Evolutionary conservation across 2,113 vertebrate genomes (phyloP), one percentile per base, ranked within the genome.

Genomic region (Indicator maculatus): DNA sequence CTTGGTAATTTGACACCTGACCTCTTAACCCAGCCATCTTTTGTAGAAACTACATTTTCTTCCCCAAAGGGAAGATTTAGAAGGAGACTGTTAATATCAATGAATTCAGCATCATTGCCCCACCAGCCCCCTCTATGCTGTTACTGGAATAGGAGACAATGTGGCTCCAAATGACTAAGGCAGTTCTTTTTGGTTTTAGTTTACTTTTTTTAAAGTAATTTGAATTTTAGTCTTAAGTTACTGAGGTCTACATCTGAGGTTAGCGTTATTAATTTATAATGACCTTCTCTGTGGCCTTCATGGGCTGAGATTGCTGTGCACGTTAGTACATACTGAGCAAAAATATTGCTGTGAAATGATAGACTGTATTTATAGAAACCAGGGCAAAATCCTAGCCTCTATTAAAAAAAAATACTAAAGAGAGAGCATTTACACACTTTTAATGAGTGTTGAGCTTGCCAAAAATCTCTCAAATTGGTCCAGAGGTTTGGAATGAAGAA

Each of bases 401-500:
- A 21, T 93, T 91, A 38, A 85, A 86, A 63, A 74, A 80, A 89
- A 59, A 88, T 38, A 31, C 38, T 91, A 63, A 75, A 90, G 93
- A 74, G 39, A 56, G 38, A 74, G 47, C 76, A 86, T 94, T 95
- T 95, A n/a, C 12, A 6, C 56, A 88, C 78, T 92, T 91, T 50
- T 94, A 94, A 92, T 79, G 94, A 95, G 55, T 60, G 58, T 10
- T 19, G 50, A 72, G 72, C 88, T 94, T 94, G 80, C 96, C 94
- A 92, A 78, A 78, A 90, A 73, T 83, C 44, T 86, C 91, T 94
- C 69, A 83, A 66, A 94, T 90, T 90, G 67, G 87, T 93, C 82
- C 89, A 63, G 72, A 79, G 63, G 45, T 90, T 93, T 96, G 81
- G 71, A 96, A 82, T 89, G 77, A 94, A 92, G 74, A 93, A 81